Evolutionary conservation across 1,140 invertebrate species (phyloP).

Genomic region (Doryteuthis pealeii): DNA sequence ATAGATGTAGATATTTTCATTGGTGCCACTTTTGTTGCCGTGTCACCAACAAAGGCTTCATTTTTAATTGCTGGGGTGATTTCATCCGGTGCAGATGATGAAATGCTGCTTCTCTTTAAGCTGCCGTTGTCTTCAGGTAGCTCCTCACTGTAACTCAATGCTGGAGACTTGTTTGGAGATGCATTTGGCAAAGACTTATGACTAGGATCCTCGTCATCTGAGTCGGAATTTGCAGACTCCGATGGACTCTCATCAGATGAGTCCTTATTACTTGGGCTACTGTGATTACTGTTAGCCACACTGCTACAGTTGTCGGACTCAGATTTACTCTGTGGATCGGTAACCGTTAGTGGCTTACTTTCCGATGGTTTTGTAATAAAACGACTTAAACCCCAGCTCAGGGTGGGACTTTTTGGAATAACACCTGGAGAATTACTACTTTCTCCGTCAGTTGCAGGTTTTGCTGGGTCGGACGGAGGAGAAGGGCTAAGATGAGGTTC

Average conservation of each 20-base stretch:
- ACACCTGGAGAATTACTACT: background rate
- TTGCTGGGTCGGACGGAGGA: background rate
- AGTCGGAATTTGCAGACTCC: background rate
- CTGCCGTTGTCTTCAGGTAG: too few species aligned
- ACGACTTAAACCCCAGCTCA: background rate
- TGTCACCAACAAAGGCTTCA: background rate
- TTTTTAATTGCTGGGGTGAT: background rate
- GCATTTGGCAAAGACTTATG: background rate
- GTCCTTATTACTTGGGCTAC: background rate
- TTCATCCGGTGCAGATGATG: background rate
- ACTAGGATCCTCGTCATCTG: background rate
- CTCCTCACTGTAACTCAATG: too few species aligned
- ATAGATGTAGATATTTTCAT: background rate
- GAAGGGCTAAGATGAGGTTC: background rate
- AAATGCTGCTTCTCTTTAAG: background rate
- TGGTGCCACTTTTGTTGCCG: background rate
- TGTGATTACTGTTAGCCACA: background rate
- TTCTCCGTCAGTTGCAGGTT: background rate
- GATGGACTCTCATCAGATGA: background rate
- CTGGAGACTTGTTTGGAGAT: too few species aligned
- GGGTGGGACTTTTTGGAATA: background rate
- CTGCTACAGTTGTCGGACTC: background rate
- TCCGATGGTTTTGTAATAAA: background rate
- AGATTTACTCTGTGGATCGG: background rate
- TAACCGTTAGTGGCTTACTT: background rate